Percentiles rank a stretch among this genome's conserved stretches.
phyloP scores from a whole-genome alignment of 1,140 invertebrate species.

The Psilanteris sp. region DNA sequence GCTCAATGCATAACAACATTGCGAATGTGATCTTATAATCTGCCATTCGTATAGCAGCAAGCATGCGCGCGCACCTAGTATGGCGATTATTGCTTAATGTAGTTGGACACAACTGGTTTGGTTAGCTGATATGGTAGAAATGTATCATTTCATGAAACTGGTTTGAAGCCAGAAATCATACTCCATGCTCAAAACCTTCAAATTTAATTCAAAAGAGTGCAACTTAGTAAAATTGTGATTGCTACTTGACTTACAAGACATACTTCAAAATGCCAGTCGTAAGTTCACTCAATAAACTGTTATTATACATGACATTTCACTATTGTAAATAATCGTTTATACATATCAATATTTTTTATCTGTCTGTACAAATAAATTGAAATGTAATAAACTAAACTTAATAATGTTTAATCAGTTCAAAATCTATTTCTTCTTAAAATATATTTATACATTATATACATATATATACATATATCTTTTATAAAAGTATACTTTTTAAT shows the following conservation, averaged over 20 bases:
- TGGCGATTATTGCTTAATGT: constrained; percentile 23
- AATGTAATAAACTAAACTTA: too few relatives aligned
- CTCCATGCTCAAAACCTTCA: constrained; percentile 35
- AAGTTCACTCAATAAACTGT: constrained; percentile 13
- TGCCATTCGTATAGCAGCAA: constrained; percentile 10
- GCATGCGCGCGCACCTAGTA: constrained; percentile 33
- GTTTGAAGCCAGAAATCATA: constrained; percentile 20
- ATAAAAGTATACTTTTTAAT: too few relatives aligned
- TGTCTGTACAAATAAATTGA: too few relatives aligned
- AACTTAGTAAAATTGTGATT: constrained; percentile 14
- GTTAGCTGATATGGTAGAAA: constrained; percentile 33
- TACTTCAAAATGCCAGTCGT: constrained; percentile 47
- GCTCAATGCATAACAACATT: too few relatives aligned
- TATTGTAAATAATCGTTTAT: not conserved
- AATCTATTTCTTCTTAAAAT: too few relatives aligned
- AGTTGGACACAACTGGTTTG: constrained; percentile 38
- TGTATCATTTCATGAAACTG: not conserved
- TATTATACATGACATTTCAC: not conserved
- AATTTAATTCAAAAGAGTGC: constrained; percentile 4
- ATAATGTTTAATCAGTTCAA: too few relatives aligned
- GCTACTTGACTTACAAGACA: constrained; percentile 7
- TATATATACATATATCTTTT: too few relatives aligned
- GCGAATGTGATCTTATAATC: too few relatives aligned
- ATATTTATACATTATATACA: too few relatives aligned
- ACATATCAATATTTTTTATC: too few relatives aligned